Base-by-base conservation (phyloP, 1,140 invertebrate species). In the Philopotamus ludificatus region DNA sequence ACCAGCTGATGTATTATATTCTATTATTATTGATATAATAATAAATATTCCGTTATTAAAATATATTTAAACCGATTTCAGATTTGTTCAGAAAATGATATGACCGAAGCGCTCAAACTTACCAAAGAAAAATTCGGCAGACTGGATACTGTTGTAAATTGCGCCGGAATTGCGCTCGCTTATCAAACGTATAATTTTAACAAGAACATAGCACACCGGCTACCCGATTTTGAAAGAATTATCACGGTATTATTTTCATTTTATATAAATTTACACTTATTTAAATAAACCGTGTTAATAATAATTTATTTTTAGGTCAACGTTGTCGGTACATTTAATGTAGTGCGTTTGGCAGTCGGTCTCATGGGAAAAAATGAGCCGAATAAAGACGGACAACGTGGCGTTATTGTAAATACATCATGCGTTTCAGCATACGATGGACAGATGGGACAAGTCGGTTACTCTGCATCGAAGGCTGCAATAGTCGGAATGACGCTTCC, bases 341-440 rank as follows among this genome's bases (percentile, higher is more conserved):
- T 95, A 1, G 93, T 92, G 49, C 82, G 97, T 39, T 79, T 98
- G 47, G 82, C 90, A 9, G 87, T 83, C 2, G 89, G 88, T 1
- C 63, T 96, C 21, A 93, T 99, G 71, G 88, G 86, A 16, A 81
- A 93, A 72, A 98, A 98, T 76, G 76, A 86, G 60, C 90, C 93
- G 3, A 85, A 95, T 76, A 74, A 79, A 47, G 84, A 93, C 80
- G 92, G 91, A 0, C 87, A 95, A 73, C 85, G 94, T 68, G 97
- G 97, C 42, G 93, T 98, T 1, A 86, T 99, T 23, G 83, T 99
- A 0, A 99, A 99, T 73, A 99, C 97, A 12, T 91, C 97, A 0
- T 95, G 94, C 70, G 86, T 97, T 45, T 94, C 96, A 51, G 97
- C 96, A 9, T 98, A 83, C 77, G 97, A 99, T 67, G 98, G 97